Base-by-base conservation (phyloP, 1,140 invertebrate genomes). In the Ectropis grisescens region DNA sequence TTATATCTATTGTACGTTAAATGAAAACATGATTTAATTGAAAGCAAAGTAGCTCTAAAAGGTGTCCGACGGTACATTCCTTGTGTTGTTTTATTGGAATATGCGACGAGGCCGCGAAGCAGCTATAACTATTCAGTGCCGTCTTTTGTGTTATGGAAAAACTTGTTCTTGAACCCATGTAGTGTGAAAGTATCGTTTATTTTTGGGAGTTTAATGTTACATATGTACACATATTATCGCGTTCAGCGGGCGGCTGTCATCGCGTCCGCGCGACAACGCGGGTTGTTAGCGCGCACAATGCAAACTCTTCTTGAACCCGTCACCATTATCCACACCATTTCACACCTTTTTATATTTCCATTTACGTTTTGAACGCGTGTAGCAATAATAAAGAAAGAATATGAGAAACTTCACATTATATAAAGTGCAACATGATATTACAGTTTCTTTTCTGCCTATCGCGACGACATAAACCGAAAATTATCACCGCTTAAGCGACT, bases 131-230 rank as follows among this genome's bases (percentile, higher is more conserved):
- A 81, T 81, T 81, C 76, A 81, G 69, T 75, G 76, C 72, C 66
- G 72, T 81, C 76, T 81, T 76, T 81, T 81, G 71, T 81, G 76
- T 81, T 81, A 81, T 81, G 76, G 76, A 81, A 81, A 81, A 81
- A 81, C 76, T 81, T 81, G 76, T 81, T 81, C 68, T 79, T 79
- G 74, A 79, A 76, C 59, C 76, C 71, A 75, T 81, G 76, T 81
- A 81, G 76, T 81, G 76, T 81, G 76, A 81, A 81, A 75, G 69
- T 74, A 47, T 79, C 58, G 61, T 81, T 81, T 81, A 81, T 81
- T 81, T 81, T 65, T 76, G 74, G n/a, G 74, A 68, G 74, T 70
- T 79, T 76, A 81, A 79, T 72, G 67, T 76, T 79, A 79, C 76
- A 79, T 81, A 81, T 78, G 76, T 78, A 81, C 72, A 81, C 72